A percentile compares a stretch with the other conserved stretches of the same genome.
phyloP scores from a whole-genome alignment of 2,113 vertebrate genomes.

The Mobula hypostoma region DNA sequence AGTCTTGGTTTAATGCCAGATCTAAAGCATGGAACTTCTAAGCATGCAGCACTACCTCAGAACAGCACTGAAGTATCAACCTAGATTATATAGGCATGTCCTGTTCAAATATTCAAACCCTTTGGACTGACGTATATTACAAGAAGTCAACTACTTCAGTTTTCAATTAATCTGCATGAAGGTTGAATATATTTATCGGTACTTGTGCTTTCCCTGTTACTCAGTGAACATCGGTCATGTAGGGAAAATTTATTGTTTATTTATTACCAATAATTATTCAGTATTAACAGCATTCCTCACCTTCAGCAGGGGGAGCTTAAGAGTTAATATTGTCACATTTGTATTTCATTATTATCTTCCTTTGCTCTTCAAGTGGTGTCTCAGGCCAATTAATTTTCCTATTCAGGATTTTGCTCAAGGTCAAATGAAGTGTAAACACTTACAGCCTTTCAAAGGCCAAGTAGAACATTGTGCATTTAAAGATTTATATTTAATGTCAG shows the following conservation, averaged over 20 bases:
- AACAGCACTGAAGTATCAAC: not conserved
- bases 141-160: not conserved
- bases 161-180: not conserved
- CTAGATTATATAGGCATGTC: not conserved
- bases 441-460: not conserved
- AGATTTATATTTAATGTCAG: not conserved
- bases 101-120: not conserved
- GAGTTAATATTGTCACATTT: not conserved
- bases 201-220: not conserved
- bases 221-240: not conserved
- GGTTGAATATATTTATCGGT: not conserved
- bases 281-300: not conserved
- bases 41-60: not conserved
- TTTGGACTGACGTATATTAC: not conserved
- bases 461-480: not conserved
- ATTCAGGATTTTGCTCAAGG: not conserved
- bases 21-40: conserved; percentile 13
- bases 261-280: not conserved
- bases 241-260: not conserved
- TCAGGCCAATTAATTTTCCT: not conserved
- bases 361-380: not conserved
- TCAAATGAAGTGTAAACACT: not conserved
- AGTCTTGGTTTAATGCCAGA: not conserved
- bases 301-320: not conserved
- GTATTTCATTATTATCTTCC: not conserved